These are phyloP conservation scores for Miichthys miiuy DNA, from an alignment of 2,797 vertebrate genomes.

Conservation along the genomic window DNA sequence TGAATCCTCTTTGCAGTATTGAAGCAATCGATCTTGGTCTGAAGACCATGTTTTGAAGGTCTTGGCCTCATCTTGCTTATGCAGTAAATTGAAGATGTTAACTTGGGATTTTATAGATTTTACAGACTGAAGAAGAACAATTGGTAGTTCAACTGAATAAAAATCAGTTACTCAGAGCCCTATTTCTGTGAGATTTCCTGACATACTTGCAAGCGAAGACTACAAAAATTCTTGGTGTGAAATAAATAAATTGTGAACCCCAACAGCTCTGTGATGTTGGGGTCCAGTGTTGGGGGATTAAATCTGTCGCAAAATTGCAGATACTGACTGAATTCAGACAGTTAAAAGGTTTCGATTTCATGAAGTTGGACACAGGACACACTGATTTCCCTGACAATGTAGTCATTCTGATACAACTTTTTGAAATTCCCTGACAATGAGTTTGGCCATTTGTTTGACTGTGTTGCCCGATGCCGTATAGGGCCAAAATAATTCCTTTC, in stretches of 20 bases:
- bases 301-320: not conserved
- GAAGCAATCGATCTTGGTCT: too few relatives aligned
- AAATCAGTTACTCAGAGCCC: not conserved
- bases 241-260: too few relatives aligned
- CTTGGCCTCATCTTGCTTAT: too few relatives aligned
- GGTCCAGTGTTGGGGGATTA: not conserved
- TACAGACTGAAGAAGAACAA: too few relatives aligned
- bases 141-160: too few relatives aligned
- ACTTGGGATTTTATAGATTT: too few relatives aligned
- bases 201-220: not conserved
- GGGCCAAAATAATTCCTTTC: not conserved
- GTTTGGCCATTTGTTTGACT: not conserved
- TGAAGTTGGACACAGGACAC: not conserved
- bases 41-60: too few relatives aligned
- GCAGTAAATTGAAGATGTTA: too few relatives aligned
- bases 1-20: too few relatives aligned
- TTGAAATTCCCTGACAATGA: not conserved
- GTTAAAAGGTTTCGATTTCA: not conserved
- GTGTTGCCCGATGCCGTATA: not conserved
- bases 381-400: not conserved
- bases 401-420: too few relatives aligned
- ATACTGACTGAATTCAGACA: not conserved
- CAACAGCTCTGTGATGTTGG: not conserved
- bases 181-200: not conserved
- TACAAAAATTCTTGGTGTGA: not conserved